These are phyloP conservation scores for Reinhardtius hippoglossoides DNA, from an alignment of 2,113 vertebrate genomes.

Conservation along the genomic window DNA sequence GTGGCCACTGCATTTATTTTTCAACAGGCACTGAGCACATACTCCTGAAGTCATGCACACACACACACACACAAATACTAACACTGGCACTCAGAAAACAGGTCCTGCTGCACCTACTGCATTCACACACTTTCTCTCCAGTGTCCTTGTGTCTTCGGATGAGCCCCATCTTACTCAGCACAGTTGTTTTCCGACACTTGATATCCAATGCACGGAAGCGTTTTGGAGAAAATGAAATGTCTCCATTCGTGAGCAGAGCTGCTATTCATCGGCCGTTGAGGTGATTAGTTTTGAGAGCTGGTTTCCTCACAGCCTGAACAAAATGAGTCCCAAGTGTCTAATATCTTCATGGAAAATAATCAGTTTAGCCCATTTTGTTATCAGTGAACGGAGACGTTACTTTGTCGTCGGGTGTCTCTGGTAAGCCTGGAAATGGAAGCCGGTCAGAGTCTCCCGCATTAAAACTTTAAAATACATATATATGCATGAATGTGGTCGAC, in stretches of 20 bases:
- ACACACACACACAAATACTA: too few relatives aligned
- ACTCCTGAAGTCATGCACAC: background rate
- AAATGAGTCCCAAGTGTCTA: background rate
- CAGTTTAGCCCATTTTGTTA: background rate
- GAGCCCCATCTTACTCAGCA: background rate
- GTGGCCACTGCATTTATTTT: slow-evolving; percentile 71
- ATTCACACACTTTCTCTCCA: slow-evolving; percentile 10
- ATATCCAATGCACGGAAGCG: background rate
- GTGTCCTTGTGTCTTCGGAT: slow-evolving; percentile 3
- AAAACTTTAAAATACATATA: background rate
- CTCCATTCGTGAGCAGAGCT: background rate
- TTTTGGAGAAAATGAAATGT: background rate
- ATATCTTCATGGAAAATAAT: background rate
- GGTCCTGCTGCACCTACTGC: slow-evolving; percentile 21
- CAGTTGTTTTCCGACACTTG: slow-evolving; percentile 21
- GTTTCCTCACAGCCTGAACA: slow-evolving; percentile 1
- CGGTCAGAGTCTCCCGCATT: background rate
- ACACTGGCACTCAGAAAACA: slow-evolving; percentile 11
- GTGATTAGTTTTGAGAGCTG: slow-evolving; percentile 13
- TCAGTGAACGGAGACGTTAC: background rate
- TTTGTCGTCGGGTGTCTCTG: background rate
- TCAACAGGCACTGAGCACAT: slow-evolving; percentile 57
- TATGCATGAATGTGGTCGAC: slow-evolving; percentile 3
- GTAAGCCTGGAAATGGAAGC: background rate
- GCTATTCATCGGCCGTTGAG: background rate